Evolutionary conservation across 2,113 vertebrate species (phyloP), one percentile per base, ranked within the genome.

Genomic region (Phaetusa simplex): DNA sequence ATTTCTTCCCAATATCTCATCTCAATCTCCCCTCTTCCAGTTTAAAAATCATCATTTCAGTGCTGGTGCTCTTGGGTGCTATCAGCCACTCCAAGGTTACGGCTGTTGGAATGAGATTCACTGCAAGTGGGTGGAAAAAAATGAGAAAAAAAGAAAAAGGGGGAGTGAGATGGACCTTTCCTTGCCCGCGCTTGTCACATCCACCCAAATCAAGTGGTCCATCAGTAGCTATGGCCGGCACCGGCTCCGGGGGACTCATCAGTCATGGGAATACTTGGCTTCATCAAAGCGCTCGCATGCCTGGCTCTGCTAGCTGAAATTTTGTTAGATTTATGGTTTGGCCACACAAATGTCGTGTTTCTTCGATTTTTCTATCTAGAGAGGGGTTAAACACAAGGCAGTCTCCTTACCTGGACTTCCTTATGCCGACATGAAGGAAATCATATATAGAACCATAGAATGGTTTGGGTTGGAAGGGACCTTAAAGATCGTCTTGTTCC

Each of bases 221-320:
- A 5, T 9, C 65, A 55, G 70, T 0, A 50, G 29, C 69, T 64
- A 10, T 0, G 8, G 11, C 26, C 30, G 36, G 58, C 30, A 12
- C 30, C 1, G 0, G 27, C 36, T 34, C 26, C 10, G 10, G 11
- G 34, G 27, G 4, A 8, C 14, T 71, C 36, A 4, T 55, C 18
- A 1, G 0, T 14, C 12, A 1, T 1, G 34, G 86, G 30, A 43
- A n/a, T 11, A 8, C 14, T 49, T 42, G 5, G 16, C 15, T 66
- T 38, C 26, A 12, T 7, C n/a, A 11, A 27, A 38, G 24, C 38
- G 6, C 30, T 67, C n/a, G 6, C 30, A 7, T 4, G 27, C 42
- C 15, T 15, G 30, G 17, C 45, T 73, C 72, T 42, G 17, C 49
- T 45, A 17, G 56, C 27, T 30, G 42, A 43, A 27, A 30, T 42